Evolutionary conservation across 2,113 vertebrate species (phyloP), one percentile per base, ranked within the genome.

Genomic region (Ceuthmochares aereus): DNA sequence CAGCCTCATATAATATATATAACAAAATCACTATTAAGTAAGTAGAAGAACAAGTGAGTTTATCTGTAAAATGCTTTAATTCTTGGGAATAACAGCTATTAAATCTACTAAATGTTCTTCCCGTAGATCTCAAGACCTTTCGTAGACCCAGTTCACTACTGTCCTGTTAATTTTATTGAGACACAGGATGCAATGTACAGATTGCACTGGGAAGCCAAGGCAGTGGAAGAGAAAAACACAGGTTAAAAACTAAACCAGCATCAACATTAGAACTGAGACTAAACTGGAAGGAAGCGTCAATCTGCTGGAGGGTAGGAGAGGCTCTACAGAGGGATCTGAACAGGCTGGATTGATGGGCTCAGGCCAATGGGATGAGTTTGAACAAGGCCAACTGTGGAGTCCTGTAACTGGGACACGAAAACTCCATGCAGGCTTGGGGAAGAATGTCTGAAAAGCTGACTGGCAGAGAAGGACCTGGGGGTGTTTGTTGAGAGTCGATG

Each of bases 21-120:
- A 54, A 55, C 30, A 55, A 30, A 30, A 3, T 10, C 23, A 8
- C 5, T 45, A 23, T 10, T 72, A 63, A 70, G 52, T 63, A 72
- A 58, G 27, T 14, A 81, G 69, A 34, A 62, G 20, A 74, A 11
- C 17, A 27, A 78, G 64, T 36, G 8, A 62, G 14, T 89, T 91
- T 66, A 72, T 73, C 42, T 34, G 43, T n/a, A 34, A 72, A 68
- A 87, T 54, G 7, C 12, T 47, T 87, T 37, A 17, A 21, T 85
- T 93, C 6, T 45, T 55, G 32, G 58, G 91, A 94, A 84, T 76
- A 64, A 36, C 4, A 34, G 75, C 76, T 78, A n/a, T 55, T 78
- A 34, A 52, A 60, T 27, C 30, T 56, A 36, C 54, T 66, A 14
- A 21, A 32, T 73, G 30, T 73, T 88, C 85, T 88, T 73, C 83